Evolutionary conservation across 2,797 vertebrate species (phyloP).

Genomic region (Helicolenus hilgendorfi): DNA sequence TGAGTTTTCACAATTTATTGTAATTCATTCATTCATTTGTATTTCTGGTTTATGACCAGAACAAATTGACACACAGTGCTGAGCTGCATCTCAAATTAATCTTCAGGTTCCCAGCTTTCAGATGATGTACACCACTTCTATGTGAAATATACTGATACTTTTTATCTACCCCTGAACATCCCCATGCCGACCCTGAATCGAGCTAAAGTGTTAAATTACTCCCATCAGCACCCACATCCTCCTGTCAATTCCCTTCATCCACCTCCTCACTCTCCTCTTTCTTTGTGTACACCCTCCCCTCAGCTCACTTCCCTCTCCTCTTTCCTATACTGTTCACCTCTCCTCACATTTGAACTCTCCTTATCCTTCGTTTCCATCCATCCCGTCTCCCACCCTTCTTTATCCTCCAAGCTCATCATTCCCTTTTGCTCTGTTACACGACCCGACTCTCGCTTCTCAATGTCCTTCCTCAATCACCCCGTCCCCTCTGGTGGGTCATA

Average conservation of each 20-base stretch:
- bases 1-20: too few relatives aligned
- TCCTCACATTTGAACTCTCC: neutral
- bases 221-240: slow-evolving; percentile 46
- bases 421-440: neutral
- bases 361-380: neutral
- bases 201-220: slow-evolving; percentile 53
- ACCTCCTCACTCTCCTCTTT: neutral
- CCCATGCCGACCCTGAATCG: neutral
- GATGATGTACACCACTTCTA: too few relatives aligned
- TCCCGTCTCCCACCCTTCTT: neutral
- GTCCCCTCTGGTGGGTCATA: slow-evolving; percentile 46
- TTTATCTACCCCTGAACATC: too few relatives aligned
- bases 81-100: too few relatives aligned
- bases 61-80: too few relatives aligned
- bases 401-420: neutral
- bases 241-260: slow-evolving; percentile 38
- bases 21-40: too few relatives aligned
- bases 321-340: neutral
- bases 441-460: neutral
- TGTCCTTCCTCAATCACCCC: slow-evolving; percentile 45
- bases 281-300: neutral
- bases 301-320: neutral
- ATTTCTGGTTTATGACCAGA: too few relatives aligned
- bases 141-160: too few relatives aligned
- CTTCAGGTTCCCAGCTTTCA: too few relatives aligned